These are phyloP conservation scores for Sinocyclocheilus anophthalmus DNA, from an alignment of 2,113 vertebrate species.

Conservation along the genomic window DNA sequence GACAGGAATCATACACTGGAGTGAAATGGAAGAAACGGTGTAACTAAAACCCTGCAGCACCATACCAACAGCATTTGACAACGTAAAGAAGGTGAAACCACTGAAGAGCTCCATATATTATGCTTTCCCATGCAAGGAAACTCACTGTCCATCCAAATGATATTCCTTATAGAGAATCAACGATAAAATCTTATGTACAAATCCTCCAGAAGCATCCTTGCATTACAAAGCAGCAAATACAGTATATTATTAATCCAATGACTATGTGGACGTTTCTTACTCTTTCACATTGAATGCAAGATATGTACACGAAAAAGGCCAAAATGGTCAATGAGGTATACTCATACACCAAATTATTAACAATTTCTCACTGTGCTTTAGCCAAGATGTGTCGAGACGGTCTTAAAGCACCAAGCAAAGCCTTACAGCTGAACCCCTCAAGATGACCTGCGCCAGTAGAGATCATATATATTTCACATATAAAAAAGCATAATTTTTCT, in stretches of 20 bases:
- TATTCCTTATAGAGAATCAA: conserved; percentile 18
- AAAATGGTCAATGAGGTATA: conserved; percentile 68
- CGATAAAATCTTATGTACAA: conserved; percentile 18
- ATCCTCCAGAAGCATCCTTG: background rate
- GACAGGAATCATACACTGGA: conserved; percentile 58
- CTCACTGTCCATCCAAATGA: background rate
- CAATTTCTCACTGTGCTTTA: conserved; percentile 16
- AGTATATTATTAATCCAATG: conserved; percentile 14
- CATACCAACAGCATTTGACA: conserved; percentile 30
- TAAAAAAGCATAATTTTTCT: background rate
- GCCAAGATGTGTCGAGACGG: conserved; percentile 1
- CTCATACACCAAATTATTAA: conserved; percentile 48
- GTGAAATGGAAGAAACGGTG: conserved; percentile 42
- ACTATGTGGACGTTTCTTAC: background rate
- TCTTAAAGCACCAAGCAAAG: conserved; percentile 31
- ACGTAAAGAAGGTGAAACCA: conserved; percentile 9
- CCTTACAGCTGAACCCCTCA: background rate
- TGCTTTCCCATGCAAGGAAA: conserved; percentile 34
- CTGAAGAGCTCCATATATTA: conserved; percentile 9
- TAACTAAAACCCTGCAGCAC: conserved; percentile 22
- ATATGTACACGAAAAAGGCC: conserved; percentile 42
- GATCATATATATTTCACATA: background rate
- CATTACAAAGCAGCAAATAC: conserved; percentile 35
- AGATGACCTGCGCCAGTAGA: background rate
- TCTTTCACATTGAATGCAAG: background rate